These are phyloP conservation scores for Nowickia ferox DNA, from an alignment of 2,888 invertebrate genomes.

Conservation along the genomic window DNA sequence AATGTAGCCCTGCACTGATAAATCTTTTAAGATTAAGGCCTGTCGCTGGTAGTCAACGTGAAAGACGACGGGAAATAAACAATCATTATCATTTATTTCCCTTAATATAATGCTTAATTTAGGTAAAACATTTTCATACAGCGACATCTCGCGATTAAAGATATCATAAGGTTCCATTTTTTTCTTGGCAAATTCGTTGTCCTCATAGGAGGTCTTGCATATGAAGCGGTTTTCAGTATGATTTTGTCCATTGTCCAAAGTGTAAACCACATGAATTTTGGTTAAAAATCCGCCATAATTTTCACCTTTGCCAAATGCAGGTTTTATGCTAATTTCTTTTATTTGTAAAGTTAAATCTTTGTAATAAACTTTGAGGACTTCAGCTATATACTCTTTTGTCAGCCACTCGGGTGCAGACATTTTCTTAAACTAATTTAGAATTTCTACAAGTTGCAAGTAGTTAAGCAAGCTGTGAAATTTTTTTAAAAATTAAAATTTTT, in stretches of 20 bases:
- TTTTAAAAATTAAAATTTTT: not conserved
- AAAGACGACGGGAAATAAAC: conserved; percentile 78
- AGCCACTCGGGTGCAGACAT: conserved; percentile 79
- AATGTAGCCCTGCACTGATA: conserved; percentile 75
- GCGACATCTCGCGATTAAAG: conserved; percentile 81
- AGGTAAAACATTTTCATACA: conserved; percentile 81
- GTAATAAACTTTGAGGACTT: conserved; percentile 75
- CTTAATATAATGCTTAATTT: conserved; percentile 76
- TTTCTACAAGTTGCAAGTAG: not conserved
- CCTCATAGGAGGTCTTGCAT: conserved; percentile 79
- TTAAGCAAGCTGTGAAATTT: conserved; percentile 24
- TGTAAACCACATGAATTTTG: conserved; percentile 75
- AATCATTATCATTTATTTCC: conserved; percentile 77
- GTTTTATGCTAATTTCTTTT: conserved; percentile 72
- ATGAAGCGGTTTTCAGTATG: conserved; percentile 73
- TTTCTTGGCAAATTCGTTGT: conserved; percentile 77
- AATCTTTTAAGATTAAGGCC: conserved; percentile 81
- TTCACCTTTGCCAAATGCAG: conserved; percentile 80
- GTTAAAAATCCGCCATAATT: conserved; percentile 80
- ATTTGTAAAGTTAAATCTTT: conserved; percentile 76
- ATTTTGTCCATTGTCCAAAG: conserved; percentile 46
- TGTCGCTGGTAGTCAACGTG: conserved; percentile 78
- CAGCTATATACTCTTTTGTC: conserved; percentile 77
- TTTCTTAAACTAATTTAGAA: conserved; percentile 26
- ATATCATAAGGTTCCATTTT: conserved; percentile 80